Evolutionary conservation across 2,113 vertebrate genomes (phyloP).

Genomic region (Typhlomys cinereus): DNA sequence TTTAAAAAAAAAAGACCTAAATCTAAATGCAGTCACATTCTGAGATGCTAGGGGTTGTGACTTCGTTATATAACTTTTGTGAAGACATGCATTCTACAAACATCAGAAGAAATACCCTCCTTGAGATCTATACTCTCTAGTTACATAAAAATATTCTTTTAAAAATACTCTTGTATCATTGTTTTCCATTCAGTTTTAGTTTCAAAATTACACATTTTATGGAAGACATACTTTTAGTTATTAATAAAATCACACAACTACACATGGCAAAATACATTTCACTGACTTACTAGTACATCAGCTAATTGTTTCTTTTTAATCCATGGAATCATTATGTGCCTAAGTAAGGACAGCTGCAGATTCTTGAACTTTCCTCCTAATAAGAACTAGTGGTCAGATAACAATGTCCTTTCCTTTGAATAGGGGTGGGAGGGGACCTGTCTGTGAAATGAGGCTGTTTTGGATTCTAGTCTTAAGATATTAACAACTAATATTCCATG

Average conservation of each 20-base stretch:
- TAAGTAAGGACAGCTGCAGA: neutral
- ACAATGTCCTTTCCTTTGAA: neutral
- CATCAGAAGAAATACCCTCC: neutral
- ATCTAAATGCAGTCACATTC: neutral
- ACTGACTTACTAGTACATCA: neutral
- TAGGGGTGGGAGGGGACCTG: neutral
- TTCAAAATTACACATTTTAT: neutral
- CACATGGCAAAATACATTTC: neutral
- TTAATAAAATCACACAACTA: neutral
- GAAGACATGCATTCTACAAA: neutral
- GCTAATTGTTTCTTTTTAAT: neutral
- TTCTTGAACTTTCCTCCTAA: neutral
- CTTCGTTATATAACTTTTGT: neutral
- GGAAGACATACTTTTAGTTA: neutral
- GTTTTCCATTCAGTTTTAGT: constrained; percentile 25
- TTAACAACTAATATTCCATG: neutral
- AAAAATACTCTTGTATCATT: neutral
- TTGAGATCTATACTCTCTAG: neutral
- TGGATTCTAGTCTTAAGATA: neutral
- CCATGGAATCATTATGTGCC: neutral
- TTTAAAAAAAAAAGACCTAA: no score
- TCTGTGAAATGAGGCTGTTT: neutral
- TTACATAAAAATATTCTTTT: constrained; percentile 35
- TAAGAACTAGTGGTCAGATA: neutral
- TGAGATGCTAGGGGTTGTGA: neutral